Percentiles rank a stretch among this genome's conserved stretches.
These are phyloP conservation scores for Pelosia muscerda DNA, from an alignment of 2,888 invertebrate genomes.

Conservation along the genomic window DNA sequence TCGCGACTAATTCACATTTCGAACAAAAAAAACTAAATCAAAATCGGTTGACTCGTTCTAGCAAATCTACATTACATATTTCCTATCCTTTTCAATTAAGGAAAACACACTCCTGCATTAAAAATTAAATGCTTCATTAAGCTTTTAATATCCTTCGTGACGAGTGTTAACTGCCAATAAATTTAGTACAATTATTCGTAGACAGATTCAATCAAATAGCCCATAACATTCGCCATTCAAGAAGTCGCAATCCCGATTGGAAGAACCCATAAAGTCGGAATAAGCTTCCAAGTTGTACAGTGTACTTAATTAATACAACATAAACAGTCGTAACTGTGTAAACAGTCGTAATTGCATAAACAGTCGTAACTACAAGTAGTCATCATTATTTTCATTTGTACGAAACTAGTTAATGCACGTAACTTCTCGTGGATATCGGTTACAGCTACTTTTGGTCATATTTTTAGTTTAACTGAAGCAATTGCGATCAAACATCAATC, in stretches of 20 bases:
- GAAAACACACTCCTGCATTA: background rate
- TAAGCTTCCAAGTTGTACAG: constrained; percentile 13
- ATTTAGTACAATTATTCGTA: constrained; percentile 5
- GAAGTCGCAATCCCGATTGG: background rate
- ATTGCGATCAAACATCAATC: too few relatives aligned
- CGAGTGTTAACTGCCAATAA: constrained; percentile 1
- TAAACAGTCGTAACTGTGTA: constrained; percentile 51
- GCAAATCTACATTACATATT: too few relatives aligned
- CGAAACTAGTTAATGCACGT: too few relatives aligned
- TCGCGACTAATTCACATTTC: too few relatives aligned
- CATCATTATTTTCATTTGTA: constrained; percentile 50
- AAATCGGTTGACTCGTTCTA: too few relatives aligned
- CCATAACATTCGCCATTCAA: constrained; percentile 6
- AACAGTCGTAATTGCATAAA: constrained; percentile 50
- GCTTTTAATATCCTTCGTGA: background rate
- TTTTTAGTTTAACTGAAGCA: too few relatives aligned
- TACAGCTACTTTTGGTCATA: too few relatives aligned
- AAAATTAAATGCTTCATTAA: background rate
- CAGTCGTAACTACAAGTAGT: constrained; percentile 54
- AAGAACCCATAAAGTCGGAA: background rate
- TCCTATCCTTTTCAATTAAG: background rate
- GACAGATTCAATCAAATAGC: constrained; percentile 9
- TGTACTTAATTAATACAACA: constrained; percentile 47
- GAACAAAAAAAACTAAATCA: too few relatives aligned
- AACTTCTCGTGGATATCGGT: too few relatives aligned